Percentiles rank a stretch among this genome's conserved stretches.
Evolutionary conservation across 2,888 invertebrate genomes (phyloP).

Genomic region (Notodonta ziczac): DNA sequence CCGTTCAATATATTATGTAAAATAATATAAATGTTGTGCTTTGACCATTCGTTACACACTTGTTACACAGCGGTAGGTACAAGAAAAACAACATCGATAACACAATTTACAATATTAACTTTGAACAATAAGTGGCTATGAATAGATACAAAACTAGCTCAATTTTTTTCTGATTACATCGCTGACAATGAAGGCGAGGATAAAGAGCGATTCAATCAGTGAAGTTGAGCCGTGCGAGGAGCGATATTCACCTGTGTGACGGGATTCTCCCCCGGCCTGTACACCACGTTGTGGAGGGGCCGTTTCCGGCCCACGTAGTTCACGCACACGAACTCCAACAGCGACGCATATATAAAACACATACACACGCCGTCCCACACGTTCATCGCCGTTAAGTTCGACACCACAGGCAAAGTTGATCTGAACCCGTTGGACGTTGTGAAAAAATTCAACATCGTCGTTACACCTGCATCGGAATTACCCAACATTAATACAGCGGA

Average conservation of each 20-base stretch:
- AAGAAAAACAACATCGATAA: constrained; percentile 52
- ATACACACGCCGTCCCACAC: constrained; percentile 98
- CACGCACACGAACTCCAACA: constrained; percentile 97
- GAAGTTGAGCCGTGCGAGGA: constrained; percentile 23
- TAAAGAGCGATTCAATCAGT: constrained; percentile 19
- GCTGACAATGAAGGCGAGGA: constrained; percentile 12
- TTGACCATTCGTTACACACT: neutral
- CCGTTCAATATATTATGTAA: neutral
- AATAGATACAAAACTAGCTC: constrained; percentile 13
- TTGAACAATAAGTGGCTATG: constrained; percentile 13
- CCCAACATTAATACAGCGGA: neutral
- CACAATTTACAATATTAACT: constrained; percentile 24
- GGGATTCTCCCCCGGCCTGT: constrained; percentile 95
- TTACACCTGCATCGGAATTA: constrained; percentile 89
- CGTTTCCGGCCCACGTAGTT: constrained; percentile 97
- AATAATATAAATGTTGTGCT: constrained; percentile 26
- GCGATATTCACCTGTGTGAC: constrained; percentile 91
- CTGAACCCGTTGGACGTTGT: constrained; percentile 97
- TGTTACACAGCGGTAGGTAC: constrained; percentile 36
- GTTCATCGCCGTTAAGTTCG: constrained; percentile 97
- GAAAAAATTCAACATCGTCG: constrained; percentile 99
- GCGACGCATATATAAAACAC: constrained; percentile 98
- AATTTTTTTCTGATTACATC: constrained; percentile 18
- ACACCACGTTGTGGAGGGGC: constrained; percentile 94
- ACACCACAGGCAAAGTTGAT: constrained; percentile 96